Evolutionary conservation across 2,113 vertebrate species (phyloP), one percentile per base, ranked within the genome.

Genomic region (Syngnathus floridae): DNA sequence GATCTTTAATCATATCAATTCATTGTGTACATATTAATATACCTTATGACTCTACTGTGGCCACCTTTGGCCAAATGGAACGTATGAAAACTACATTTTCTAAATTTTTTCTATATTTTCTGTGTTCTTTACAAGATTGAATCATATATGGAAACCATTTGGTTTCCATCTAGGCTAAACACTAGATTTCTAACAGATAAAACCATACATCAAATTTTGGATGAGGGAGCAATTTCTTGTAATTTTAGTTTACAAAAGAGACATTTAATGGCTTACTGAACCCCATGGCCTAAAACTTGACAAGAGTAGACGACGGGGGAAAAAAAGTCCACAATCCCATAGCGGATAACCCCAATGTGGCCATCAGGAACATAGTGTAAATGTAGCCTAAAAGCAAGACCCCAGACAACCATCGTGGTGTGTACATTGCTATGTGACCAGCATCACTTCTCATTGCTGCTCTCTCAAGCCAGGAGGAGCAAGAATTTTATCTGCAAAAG

Each of bases 401-500:
- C 31, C 22, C 13, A 55, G 26, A 22, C 54, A 14, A 16, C 38
- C 2, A 12, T 64, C 72, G 67, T 4, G 51, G 76, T 75, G 77
- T 6, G 71, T 59, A 72, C 57, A 63, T 57, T 62, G 55, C 54
- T 51, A 64, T 81, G 21, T 63, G 70, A 81, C 72, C 72, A 76
- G 73, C 69, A 59, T 77, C 78, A 21, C 45, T 70, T 69, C 58
- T 22, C 63, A 66, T 69, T 37, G 14, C 49, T 38, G 56, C 35
- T 52, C 46, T 48, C 55, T 74, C 31, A 14, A 19, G 57, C 59
- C 41, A 4, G 11, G 70, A 67, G 62, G 48, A 26, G 70, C 14
- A 40, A 75, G 63, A 71, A 67, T 82, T 83, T 80, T 83, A 85
- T 80, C 72, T 46, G 75, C 49, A 40, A 46, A 76, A 81, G 87